A percentile compares a stretch with the other conserved stretches of the same genome.
These are phyloP conservation scores for Hololepta plana DNA, from an alignment of 2,888 invertebrate genomes.

Conservation along the genomic window DNA sequence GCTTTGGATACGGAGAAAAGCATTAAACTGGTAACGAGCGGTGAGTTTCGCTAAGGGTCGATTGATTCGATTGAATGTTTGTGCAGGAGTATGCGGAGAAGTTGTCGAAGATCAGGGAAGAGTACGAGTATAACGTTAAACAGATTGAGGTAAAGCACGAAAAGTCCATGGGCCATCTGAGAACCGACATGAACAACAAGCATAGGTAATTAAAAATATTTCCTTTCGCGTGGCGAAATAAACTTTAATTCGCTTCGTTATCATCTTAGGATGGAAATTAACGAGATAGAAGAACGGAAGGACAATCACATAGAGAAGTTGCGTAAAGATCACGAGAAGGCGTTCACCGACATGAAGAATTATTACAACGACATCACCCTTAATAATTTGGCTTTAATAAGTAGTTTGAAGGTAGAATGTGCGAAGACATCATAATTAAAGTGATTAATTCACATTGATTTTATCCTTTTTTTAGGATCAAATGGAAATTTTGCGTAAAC, in stretches of 20 bases:
- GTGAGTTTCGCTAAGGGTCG: too few relatives aligned
- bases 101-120: conserved; percentile 37
- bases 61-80: too few relatives aligned
- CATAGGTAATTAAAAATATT: conserved; percentile 33
- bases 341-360: conserved; percentile 78
- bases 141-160: conserved; percentile 56
- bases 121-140: conserved; percentile 47
- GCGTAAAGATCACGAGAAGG: conserved; percentile 65
- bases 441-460: conserved; percentile 1
- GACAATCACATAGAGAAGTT: conserved; percentile 70
- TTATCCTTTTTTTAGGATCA: conserved; percentile 33
- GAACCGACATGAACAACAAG: conserved; percentile 51
- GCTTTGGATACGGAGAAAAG: conserved; percentile 56
- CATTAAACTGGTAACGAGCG: conserved; percentile 41
- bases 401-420: conserved; percentile 53
- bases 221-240: neutral
- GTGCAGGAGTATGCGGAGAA: too few relatives aligned
- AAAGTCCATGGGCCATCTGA: conserved; percentile 51
- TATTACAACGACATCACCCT: conserved; percentile 91
- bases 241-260: too few relatives aligned
- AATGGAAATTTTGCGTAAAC: conserved; percentile 55
- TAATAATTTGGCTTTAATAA: conserved; percentile 81
- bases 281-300: conserved; percentile 82
- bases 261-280: conserved; percentile 56
- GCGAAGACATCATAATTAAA: too few relatives aligned